These are phyloP conservation scores for Galleria mellonella DNA, from an alignment of 1,140 invertebrate species.

Conservation along the genomic window DNA sequence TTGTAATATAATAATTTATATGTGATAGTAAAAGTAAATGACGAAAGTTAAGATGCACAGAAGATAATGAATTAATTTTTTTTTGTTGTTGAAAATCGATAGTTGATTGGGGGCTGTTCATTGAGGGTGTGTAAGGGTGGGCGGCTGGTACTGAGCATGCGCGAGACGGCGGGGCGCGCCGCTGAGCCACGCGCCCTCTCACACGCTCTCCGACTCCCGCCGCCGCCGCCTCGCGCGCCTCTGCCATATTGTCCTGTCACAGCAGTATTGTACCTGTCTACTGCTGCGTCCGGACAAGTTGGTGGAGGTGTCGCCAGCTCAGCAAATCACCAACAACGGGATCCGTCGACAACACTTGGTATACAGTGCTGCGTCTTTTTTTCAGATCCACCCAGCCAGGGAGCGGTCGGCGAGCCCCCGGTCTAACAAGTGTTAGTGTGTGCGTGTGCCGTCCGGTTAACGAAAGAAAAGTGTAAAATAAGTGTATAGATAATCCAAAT, in stretches of 20 bases:
- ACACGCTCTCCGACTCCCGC: slow-evolving; percentile 58
- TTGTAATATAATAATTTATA: too few relatives aligned
- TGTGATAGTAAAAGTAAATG: neutral
- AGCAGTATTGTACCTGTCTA: slow-evolving; percentile 88
- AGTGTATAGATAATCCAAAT: neutral
- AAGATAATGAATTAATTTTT: slow-evolving; percentile 38
- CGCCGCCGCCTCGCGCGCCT: slow-evolving; percentile 40
- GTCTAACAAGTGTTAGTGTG: slow-evolving; percentile 8
- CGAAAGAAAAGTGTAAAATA: neutral
- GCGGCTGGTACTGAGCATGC: slow-evolving; percentile 18
- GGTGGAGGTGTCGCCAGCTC: slow-evolving; percentile 66
- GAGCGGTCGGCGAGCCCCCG: neutral
- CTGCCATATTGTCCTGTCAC: slow-evolving; percentile 96
- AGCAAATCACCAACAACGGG: slow-evolving; percentile 14
- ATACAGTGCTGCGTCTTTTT: slow-evolving; percentile 6
- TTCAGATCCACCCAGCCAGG: slow-evolving; percentile 13
- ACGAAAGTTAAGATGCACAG: neutral
- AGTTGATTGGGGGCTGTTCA: slow-evolving; percentile 64
- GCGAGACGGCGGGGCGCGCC: slow-evolving; percentile 33
- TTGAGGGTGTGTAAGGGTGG: slow-evolving; percentile 43
- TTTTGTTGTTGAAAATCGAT: slow-evolving; percentile 57
- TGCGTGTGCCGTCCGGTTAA: neutral
- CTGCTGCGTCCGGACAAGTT: slow-evolving; percentile 92
- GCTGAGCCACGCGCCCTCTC: slow-evolving; percentile 49
- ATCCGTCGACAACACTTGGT: slow-evolving; percentile 5